Evolutionary conservation across 2,113 vertebrate genomes (phyloP), one percentile per base, ranked within the genome.

Genomic region (Rattus rattus): DNA sequence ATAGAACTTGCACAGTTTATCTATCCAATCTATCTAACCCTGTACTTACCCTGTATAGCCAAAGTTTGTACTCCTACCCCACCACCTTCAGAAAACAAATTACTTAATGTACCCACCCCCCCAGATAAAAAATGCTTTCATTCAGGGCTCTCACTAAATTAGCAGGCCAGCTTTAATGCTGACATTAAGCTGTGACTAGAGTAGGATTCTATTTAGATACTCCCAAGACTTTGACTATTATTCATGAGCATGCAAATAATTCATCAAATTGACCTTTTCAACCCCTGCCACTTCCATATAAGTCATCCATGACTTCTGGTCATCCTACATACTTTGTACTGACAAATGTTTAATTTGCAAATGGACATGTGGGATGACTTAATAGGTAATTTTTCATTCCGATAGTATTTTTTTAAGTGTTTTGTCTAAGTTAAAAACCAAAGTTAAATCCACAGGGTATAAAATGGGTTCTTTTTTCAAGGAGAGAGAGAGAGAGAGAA

Each of bases 401-500:
- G 67, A 83, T 65, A 76, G 92, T 95, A 91, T 88, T 97, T 95
- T 97, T 88, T 73, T 88, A 95, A 92, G 52, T 81, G 49, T 56
- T 76, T 95, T 93, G 73, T 75, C 88, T 93, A 77, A 85, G 54
- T 96, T 93, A 94, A 59, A 77, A 95, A 97, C 72, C 54, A 88
- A 96, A 97, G 76, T 96, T 86, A 95, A 97, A 91, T 91, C 90
- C 72, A 92, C 85, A 73, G 67, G 49, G 69, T 93, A 72, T 91
- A 90, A 96, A 98, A 95, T 92, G 90, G 95, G 33, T 92, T 88
- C 95, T 98, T 92, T 98, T 98, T 98, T 97, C 94, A 88, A 36
- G 59, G n/a, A 30, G 56, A 70, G n/a, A 30, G 54, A 39, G 19
- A n/a, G 4, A 47, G 59, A 39, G 76, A n/a, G 79, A 69, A 65